phyloP scores from a whole-genome alignment of 2,888 invertebrate genomes.

The Lycaena phlaeas region DNA sequence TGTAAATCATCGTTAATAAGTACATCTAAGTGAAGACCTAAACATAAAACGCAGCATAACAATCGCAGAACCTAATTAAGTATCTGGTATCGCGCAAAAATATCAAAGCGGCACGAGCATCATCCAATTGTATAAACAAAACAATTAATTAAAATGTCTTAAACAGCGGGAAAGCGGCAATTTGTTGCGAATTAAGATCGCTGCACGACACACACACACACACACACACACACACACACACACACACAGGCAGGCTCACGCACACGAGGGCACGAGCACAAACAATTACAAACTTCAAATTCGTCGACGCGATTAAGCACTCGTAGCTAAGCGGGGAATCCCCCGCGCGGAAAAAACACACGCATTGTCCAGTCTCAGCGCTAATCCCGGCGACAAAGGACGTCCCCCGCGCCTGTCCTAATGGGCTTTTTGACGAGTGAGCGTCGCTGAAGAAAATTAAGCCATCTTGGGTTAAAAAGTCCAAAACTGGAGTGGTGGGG shows the following conservation, averaged over 20 bases:
- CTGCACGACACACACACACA: constrained; percentile 15
- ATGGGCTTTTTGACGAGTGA: constrained; percentile 52
- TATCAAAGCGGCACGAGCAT: neutral
- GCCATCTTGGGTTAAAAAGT: constrained; percentile 65
- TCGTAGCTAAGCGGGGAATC: constrained; percentile 9
- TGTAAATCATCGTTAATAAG: too few relatives aligned
- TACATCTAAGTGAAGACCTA: too few relatives aligned
- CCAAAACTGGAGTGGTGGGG: constrained; percentile 47
- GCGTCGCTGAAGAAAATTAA: constrained; percentile 59
- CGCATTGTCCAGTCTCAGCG: constrained; percentile 19
- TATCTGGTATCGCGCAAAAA: too few relatives aligned
- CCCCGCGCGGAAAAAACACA: neutral
- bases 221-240: too few relatives aligned
- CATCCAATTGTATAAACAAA: constrained; percentile 5
- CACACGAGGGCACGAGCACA: too few relatives aligned
- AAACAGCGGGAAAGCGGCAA: constrained; percentile 6
- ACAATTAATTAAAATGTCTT: constrained; percentile 12
- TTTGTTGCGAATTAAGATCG: constrained; percentile 16
- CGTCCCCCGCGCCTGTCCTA: too few relatives aligned
- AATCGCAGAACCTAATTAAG: too few relatives aligned
- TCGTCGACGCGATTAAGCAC: constrained; percentile 24
- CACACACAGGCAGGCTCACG: too few relatives aligned
- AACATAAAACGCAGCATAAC: too few relatives aligned
- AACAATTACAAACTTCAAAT: constrained; percentile 21
- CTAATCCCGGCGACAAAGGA: too few relatives aligned